Evolutionary conservation across 2,888 invertebrate species (phyloP).

Genomic region (Pandemis cinnamomeana): DNA sequence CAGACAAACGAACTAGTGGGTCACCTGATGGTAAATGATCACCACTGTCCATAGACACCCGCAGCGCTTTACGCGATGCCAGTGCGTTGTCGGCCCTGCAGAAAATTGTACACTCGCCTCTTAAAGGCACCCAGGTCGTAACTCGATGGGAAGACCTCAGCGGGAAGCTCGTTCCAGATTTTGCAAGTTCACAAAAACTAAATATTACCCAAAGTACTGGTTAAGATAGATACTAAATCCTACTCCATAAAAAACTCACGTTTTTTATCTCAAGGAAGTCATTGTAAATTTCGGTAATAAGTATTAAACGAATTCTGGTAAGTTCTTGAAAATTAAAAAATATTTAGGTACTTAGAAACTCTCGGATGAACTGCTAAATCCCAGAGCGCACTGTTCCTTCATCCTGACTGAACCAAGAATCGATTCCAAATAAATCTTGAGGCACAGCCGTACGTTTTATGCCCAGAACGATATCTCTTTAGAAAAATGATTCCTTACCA

Average conservation of each 20-base stretch:
- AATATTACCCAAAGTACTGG: background rate
- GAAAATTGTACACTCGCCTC: too few species aligned
- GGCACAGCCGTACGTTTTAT: background rate
- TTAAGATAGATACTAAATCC: background rate
- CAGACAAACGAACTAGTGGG: too few species aligned
- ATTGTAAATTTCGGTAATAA: background rate
- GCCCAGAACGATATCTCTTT: background rate
- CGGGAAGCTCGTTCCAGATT: too few species aligned
- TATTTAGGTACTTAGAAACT: background rate
- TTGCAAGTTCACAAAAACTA: too few species aligned
- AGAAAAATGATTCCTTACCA: conserved; percentile 46
- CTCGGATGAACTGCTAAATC: background rate
- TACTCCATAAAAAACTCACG: too few species aligned
- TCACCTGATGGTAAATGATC: too few species aligned
- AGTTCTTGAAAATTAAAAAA: background rate
- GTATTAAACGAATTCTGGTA: background rate
- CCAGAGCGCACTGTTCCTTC: background rate
- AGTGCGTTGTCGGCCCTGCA: too few species aligned
- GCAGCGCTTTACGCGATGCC: too few species aligned
- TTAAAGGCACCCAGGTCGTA: too few species aligned
- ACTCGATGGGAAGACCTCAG: too few species aligned
- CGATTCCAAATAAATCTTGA: background rate
- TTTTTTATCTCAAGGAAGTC: background rate
- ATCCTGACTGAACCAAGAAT: background rate
- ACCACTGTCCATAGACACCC: too few species aligned